A percentile compares a stretch with the other conserved stretches of the same genome.
These are phyloP conservation scores for Perdita meconis DNA, from an alignment of 2,888 invertebrate species.

Conservation along the genomic window DNA sequence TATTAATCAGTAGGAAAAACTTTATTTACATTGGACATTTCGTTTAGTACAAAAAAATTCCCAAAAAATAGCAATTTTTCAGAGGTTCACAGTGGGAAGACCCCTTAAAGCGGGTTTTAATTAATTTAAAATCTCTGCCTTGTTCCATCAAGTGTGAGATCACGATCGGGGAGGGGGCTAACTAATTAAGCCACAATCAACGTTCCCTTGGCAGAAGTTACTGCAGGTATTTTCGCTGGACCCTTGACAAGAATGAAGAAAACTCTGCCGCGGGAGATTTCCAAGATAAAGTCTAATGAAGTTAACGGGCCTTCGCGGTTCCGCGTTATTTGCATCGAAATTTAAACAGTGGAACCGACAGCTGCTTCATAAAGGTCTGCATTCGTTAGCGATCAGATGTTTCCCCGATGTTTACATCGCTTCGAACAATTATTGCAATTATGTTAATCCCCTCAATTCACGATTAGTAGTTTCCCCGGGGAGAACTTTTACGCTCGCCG, in stretches of 20 bases:
- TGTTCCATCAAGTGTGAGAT: not conserved
- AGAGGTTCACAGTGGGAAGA: no score
- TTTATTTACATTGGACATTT: no score
- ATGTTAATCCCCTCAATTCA: no score
- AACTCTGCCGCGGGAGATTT: conserved; percentile 20
- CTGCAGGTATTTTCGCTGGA: not conserved
- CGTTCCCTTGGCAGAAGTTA: conserved; percentile 5
- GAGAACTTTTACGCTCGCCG: no score
- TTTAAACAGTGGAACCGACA: conserved; percentile 45
- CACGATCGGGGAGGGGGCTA: not conserved
- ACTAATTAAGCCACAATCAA: conserved; percentile 17
- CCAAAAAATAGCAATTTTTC: no score
- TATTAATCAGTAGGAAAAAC: no score
- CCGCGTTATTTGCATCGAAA: conserved; percentile 51
- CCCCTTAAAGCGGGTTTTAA: not conserved
- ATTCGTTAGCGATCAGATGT: conserved; percentile 33
- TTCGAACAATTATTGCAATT: no score
- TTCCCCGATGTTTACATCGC: conserved; percentile 42
- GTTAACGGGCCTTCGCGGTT: conserved; percentile 23
- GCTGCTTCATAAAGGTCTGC: conserved; percentile 26
- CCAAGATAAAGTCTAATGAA: conserved; percentile 22
- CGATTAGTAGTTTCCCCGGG: no score
- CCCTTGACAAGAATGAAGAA: conserved; percentile 11
- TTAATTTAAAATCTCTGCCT: not conserved
- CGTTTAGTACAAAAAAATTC: no score